Percentiles rank a stretch among this genome's conserved stretches.
These are phyloP conservation scores for Oryzias curvinotus DNA, from an alignment of 2,113 vertebrate genomes.

Conservation along the genomic window DNA sequence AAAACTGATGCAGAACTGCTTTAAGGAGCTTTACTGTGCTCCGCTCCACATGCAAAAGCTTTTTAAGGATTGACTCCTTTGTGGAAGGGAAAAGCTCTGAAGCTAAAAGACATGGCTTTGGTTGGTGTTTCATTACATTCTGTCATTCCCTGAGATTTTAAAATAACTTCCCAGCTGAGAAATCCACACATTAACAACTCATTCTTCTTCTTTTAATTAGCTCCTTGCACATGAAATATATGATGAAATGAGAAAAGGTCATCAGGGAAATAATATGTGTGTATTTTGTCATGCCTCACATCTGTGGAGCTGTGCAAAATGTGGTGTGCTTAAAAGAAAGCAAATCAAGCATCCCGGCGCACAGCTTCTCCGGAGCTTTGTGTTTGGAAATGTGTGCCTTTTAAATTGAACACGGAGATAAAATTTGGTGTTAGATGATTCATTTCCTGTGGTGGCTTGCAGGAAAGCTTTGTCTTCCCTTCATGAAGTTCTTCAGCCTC, in stretches of 20 bases:
- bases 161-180: constrained; percentile 77
- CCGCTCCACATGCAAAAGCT: constrained; percentile 59
- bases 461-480: constrained; percentile 65
- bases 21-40: constrained; percentile 55
- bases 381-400: constrained; percentile 48
- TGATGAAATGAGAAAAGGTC: constrained; percentile 35
- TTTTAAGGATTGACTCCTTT: constrained; percentile 67
- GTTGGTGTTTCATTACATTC: constrained; percentile 69
- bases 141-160: constrained; percentile 60
- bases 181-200: constrained; percentile 75
- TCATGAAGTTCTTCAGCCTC: constrained; percentile 59
- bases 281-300: constrained; percentile 71
- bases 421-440: constrained; percentile 49
- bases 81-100: constrained; percentile 42
- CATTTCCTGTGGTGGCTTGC: constrained; percentile 52
- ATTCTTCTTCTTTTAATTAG: constrained; percentile 66
- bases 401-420: constrained; percentile 39
- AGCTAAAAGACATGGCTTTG: constrained; percentile 45
- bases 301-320: constrained; percentile 60
- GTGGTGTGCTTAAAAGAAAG: constrained; percentile 69
- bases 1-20: constrained; percentile 41
- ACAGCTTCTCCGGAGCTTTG: constrained; percentile 65
- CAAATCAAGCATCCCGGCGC: constrained; percentile 70
- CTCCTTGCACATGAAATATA: constrained; percentile 74
- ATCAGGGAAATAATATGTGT: constrained; percentile 73